phyloP scores from a whole-genome alignment of 2,113 vertebrate genomes.

The Varanus komodoensis region DNA sequence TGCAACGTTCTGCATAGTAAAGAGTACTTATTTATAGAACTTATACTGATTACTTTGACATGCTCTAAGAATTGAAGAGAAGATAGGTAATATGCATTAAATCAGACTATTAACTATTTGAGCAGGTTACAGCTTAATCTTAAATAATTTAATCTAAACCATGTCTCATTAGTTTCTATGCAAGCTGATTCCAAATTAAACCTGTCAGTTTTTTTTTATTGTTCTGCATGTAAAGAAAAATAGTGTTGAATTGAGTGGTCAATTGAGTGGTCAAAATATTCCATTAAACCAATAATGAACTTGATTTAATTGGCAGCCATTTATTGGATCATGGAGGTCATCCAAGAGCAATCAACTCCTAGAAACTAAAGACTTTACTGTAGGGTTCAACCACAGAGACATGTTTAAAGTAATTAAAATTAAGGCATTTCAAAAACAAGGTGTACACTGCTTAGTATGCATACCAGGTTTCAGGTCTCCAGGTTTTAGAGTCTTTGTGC shows the following conservation, averaged over 20 bases:
- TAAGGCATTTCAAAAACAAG: too few relatives aligned
- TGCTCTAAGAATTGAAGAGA: slow-evolving; percentile 6
- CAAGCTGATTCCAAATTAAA: not conserved
- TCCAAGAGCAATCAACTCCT: too few relatives aligned
- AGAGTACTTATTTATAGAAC: not conserved
- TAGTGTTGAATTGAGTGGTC: not conserved
- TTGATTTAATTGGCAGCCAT: not conserved
- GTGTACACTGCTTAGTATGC: too few relatives aligned
- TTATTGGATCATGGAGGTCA: not conserved
- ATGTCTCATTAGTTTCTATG: not conserved
- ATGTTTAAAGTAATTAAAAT: too few relatives aligned
- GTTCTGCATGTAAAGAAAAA: not conserved
- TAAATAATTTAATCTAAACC: slow-evolving; percentile 9
- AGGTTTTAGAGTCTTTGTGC: too few relatives aligned
- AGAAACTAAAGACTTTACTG: too few relatives aligned
- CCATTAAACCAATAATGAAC: not conserved
- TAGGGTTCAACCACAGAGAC: too few relatives aligned
- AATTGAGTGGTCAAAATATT: not conserved
- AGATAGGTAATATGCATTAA: not conserved
- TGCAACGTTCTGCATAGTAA: not conserved
- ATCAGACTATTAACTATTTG: rapidly evolving
- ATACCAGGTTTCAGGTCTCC: too few relatives aligned
- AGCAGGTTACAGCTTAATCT: not conserved
- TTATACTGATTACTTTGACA: rapidly evolving
- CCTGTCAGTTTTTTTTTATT: not conserved